A percentile compares a stretch with the other conserved stretches of the same genome.
Evolutionary conservation across 1,140 invertebrate genomes (phyloP).

Genomic region (Mycetomoellerius zeteki): DNA sequence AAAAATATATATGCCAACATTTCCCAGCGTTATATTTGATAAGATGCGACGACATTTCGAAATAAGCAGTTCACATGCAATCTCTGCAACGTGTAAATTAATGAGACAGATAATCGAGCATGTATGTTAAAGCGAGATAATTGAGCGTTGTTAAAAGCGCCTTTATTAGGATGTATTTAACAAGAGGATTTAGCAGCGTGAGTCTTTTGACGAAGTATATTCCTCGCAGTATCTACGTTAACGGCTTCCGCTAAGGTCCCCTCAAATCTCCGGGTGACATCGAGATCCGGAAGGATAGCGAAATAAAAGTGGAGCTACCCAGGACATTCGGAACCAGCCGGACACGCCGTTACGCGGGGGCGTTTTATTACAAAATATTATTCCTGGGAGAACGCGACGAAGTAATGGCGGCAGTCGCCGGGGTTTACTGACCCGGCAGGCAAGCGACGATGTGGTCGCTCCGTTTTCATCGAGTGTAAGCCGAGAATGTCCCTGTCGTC

Average conservation of each 20-base stretch:
- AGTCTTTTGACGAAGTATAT: slow-evolving; percentile 5
- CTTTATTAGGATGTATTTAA: slow-evolving; percentile 1
- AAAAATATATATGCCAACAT: background rate
- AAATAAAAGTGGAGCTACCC: slow-evolving; percentile 50
- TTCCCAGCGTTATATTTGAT: background rate
- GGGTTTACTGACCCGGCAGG: slow-evolving; percentile 65
- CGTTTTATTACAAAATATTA: slow-evolving; percentile 70
- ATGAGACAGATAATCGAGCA: slow-evolving; percentile 13
- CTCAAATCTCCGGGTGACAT: slow-evolving; percentile 23
- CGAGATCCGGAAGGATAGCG: slow-evolving; percentile 32
- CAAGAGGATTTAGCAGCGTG: background rate
- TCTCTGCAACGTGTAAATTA: background rate
- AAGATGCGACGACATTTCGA: background rate
- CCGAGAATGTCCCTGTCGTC: slow-evolving; percentile 5
- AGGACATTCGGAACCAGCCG: slow-evolving; percentile 26
- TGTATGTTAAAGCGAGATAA: slow-evolving; percentile 17
- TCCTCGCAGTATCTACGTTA: slow-evolving; percentile 7
- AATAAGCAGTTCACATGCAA: background rate
- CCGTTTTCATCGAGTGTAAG: slow-evolving; percentile 54
- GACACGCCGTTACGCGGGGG: slow-evolving; percentile 49
- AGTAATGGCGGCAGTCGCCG: slow-evolving; percentile 8
- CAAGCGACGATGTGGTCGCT: slow-evolving; percentile 27
- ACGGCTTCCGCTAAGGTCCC: slow-evolving; percentile 1
- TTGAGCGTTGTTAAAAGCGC: background rate
- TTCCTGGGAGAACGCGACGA: slow-evolving; percentile 59